phyloP scores from a whole-genome alignment of 2,888 invertebrate genomes.

The Endomychus coccineus region DNA sequence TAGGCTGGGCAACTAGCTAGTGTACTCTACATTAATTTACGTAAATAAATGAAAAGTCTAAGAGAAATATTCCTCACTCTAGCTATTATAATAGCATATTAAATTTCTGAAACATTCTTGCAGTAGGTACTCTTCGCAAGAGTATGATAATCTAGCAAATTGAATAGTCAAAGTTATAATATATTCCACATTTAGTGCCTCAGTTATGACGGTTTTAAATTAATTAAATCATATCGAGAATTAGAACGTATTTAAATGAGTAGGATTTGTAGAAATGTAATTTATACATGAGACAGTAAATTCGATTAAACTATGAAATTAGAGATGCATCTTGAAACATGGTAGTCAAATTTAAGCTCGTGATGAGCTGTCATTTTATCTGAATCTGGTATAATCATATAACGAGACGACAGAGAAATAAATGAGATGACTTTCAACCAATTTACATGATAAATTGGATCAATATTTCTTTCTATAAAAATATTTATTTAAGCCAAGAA shows the following conservation, averaged over 20 bases:
- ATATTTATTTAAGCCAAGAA: constrained; percentile 42
- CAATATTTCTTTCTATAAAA: constrained; percentile 46
- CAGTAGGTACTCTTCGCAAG: no score
- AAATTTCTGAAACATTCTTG: no score
- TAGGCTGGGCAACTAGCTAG: no score
- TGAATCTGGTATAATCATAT: constrained; percentile 41
- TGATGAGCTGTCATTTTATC: constrained; percentile 39
- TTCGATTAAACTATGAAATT: constrained; percentile 35
- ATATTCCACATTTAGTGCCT: no score
- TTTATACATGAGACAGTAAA: constrained; percentile 18
- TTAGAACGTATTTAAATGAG: constrained; percentile 14
- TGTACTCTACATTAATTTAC: no score
- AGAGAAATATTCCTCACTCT: no score
- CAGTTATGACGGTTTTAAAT: constrained; percentile 7
- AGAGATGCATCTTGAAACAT: constrained; percentile 21
- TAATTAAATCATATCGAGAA: constrained; percentile 21
- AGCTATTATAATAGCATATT: no score
- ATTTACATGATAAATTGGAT: constrained; percentile 46
- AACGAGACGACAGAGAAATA: constrained; percentile 44
- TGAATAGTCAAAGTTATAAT: no score
- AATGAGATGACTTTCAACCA: constrained; percentile 45
- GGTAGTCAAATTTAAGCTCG: constrained; percentile 33
- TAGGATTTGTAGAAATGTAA: constrained; percentile 15
- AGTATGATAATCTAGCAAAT: no score
- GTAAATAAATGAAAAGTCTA: no score